A percentile compares a stretch with the other conserved stretches of the same genome.
These are phyloP conservation scores for Hybos culiciformis DNA, from an alignment of 2,888 invertebrate species.

Conservation along the genomic window DNA sequence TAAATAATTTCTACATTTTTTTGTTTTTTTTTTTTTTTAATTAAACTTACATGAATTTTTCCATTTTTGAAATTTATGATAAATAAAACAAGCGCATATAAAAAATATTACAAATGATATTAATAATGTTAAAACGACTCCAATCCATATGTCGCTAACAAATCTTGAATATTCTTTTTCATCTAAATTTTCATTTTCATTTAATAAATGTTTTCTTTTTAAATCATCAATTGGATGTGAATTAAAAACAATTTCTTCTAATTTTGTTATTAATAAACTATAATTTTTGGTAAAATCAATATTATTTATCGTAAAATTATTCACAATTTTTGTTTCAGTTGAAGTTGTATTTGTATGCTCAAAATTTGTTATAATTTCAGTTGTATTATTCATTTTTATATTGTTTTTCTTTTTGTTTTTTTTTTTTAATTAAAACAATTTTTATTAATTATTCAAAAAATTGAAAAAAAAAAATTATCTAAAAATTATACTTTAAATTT, in stretches of 20 bases:
- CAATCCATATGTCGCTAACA: constrained; percentile 49
- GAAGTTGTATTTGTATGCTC: background rate
- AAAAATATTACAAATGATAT: constrained; percentile 48
- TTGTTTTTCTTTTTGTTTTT: background rate
- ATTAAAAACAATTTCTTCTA: constrained; percentile 30
- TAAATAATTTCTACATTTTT: no score
- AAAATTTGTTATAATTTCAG: background rate
- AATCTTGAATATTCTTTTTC: constrained; percentile 42
- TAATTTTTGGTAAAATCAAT: constrained; percentile 26
- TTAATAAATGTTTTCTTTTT: constrained; percentile 13
- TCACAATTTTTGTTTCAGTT: no score
- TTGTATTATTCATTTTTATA: background rate
- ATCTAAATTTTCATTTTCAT: constrained; percentile 14
- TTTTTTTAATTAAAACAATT: background rate
- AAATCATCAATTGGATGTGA: constrained; percentile 11
- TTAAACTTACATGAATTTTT: constrained; percentile 43
- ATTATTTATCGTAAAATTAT: constrained; percentile 1
- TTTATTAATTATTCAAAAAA: no score
- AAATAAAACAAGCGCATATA: constrained; percentile 47
- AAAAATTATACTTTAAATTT: no score
- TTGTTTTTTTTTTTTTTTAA: background rate
- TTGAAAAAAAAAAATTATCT: no score
- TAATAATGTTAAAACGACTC: constrained; percentile 44
- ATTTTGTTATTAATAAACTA: constrained; percentile 29
- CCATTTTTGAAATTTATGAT: constrained; percentile 51